Base-by-base conservation (phyloP, 2,113 vertebrate species). In the Bubo bubo region DNA sequence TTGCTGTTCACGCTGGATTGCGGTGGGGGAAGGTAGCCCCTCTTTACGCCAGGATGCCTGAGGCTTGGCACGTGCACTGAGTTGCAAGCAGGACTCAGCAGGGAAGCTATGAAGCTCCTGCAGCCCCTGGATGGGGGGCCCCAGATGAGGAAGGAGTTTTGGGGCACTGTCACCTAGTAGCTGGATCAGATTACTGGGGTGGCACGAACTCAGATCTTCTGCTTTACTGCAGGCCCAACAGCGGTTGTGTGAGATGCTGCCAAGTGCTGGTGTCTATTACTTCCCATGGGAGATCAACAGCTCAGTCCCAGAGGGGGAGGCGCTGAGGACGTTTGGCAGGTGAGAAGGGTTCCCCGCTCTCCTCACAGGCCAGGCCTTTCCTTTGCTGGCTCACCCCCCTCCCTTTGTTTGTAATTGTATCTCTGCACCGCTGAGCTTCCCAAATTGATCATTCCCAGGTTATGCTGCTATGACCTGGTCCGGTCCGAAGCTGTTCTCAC, bases 321-420 rank as follows among this genome's bases (percentile, higher is more conserved):
- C 98, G 0, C 93, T 99, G 55, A 98, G 99, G 89, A 99, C 99
- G 0, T 99, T 98, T 86, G 99, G 99, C 98, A 99, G 98, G 99
- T 99, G 80, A 96, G 96, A 86, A 52, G 28, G 4, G 7, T 75
- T 58, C 67, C 30, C 20, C 0, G 0, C 11, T 39, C 72, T 92
- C 60, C 60, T 71, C 50, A 35, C 47, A 76, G 35, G 63, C 71
- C 67, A 67, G 24, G 30, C 12, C 26, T 59, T 86, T 98, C 98
- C 92, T 97, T 98, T 21, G 35, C 87, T 74, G 75, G 41, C 79
- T 64, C 32, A 52, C 3, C 3, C 17, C 2, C 9, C 6, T 17
- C 7, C 20, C 12, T 56, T 66, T 66, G 34, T 82, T 58, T 93
- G 52, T 23, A 43, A 7, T 18, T 53, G 23, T 32, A 24, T 34